phyloP scores from a whole-genome alignment of 92 coral and sea anemone species.

The Parazoanthus darwini region DNA sequence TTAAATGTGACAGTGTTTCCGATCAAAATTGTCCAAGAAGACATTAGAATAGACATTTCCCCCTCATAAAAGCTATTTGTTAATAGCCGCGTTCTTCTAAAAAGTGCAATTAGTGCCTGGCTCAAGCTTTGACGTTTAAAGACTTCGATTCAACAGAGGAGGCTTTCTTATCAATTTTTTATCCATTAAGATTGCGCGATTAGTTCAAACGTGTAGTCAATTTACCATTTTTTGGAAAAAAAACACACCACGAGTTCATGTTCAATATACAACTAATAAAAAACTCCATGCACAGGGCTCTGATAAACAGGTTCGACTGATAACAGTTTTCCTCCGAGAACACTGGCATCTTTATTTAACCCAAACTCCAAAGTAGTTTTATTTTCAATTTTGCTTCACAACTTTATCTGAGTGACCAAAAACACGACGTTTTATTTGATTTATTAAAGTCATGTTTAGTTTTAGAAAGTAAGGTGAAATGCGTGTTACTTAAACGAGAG shows the following conservation, averaged over 20 bases:
- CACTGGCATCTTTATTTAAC: neutral
- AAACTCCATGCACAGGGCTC: neutral
- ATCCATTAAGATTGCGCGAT: slow-evolving; percentile 31
- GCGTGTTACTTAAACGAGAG: neutral
- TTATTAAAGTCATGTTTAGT: neutral
- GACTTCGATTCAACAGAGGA: neutral
- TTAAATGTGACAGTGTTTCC: slow-evolving; percentile 22
- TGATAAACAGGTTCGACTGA: neutral
- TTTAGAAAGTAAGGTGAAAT: neutral
- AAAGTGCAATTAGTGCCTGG: slow-evolving; percentile 15
- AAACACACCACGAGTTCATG: slow-evolving; percentile 8
- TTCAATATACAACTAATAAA: neutral
- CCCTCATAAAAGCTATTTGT: slow-evolving; percentile 24
- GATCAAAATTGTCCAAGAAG: neutral
- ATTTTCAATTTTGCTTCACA: neutral
- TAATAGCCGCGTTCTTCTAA: slow-evolving; percentile 14
- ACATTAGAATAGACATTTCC: slow-evolving; percentile 34
- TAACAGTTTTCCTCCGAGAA: neutral
- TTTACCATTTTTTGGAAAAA: neutral
- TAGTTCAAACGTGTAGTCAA: slow-evolving; percentile 14
- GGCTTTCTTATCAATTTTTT: slow-evolving; percentile 19
- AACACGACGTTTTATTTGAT: no score
- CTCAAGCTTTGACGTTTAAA: slow-evolving; percentile 14
- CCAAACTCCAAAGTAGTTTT: neutral
- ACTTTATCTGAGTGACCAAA: neutral